Percentiles rank a stretch among this genome's conserved stretches.
phyloP scores from a whole-genome alignment of 1,140 invertebrate genomes.

The Eriocheir sinensis region DNA sequence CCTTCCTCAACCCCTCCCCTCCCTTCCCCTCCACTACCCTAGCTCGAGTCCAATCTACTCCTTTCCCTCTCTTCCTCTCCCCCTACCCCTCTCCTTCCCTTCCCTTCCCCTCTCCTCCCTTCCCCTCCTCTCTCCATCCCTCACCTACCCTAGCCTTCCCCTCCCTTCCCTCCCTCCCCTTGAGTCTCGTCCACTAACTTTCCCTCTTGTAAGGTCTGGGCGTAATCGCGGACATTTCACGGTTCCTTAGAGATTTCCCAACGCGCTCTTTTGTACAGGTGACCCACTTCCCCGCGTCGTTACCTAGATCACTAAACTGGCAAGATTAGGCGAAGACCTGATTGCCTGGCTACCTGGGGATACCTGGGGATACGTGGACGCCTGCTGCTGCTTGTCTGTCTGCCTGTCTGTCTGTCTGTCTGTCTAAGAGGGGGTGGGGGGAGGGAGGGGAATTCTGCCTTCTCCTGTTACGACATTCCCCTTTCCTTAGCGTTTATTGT shows the following conservation, averaged over 20 bases:
- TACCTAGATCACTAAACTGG: conserved; percentile 55
- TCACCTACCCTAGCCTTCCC: neutral
- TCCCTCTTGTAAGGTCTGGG: conserved; percentile 44
- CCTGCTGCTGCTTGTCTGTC: conserved; percentile 1
- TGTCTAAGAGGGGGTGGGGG: too few species aligned
- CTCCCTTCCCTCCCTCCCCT: neutral
- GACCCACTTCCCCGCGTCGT: conserved; percentile 51
- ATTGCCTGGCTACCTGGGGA: neutral
- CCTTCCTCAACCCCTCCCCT: neutral
- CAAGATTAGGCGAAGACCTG: conserved; percentile 37
- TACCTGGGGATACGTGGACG: neutral
- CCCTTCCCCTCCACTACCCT: conserved; percentile 8
- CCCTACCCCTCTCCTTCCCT: conserved; percentile 37
- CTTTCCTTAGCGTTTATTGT: too few species aligned
- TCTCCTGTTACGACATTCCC: too few species aligned
- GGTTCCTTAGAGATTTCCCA: conserved; percentile 62
- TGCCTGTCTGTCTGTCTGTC: too few species aligned
- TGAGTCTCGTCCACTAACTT: conserved; percentile 31
- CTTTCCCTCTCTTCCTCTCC: conserved; percentile 50
- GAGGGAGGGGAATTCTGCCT: too few species aligned
- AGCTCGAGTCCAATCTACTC: neutral
- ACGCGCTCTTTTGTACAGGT: conserved; percentile 55
- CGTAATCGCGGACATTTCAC: conserved; percentile 56
- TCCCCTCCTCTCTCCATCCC: neutral
- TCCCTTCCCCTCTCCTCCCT: neutral